Conservation (phyloP, 1,140 invertebrate genomes). For the Drosophila lacertosa region DNA sequence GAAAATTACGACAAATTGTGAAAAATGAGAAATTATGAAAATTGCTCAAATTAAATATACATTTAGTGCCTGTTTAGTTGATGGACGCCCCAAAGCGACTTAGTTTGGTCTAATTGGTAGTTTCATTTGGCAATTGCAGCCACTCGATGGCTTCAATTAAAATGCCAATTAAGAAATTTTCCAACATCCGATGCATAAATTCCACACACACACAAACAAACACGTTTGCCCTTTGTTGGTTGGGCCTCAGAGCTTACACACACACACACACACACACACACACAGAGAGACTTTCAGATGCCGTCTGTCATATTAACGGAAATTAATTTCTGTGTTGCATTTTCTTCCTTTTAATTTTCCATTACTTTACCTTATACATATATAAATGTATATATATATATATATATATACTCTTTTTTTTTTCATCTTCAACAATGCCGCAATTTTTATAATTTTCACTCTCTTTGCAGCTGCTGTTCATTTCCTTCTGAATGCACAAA, state of each 20-base stretch:
- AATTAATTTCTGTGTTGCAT: constrained; percentile 67
- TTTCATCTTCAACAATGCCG: constrained; percentile 30
- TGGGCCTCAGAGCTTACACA: background rate
- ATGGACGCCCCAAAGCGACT: constrained; percentile 13
- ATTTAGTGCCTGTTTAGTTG: constrained; percentile 23
- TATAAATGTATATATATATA: background rate
- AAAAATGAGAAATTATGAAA: constrained; percentile 21
- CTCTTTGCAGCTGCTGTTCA: constrained; percentile 60
- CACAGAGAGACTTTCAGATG: background rate
- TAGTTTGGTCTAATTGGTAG: constrained; percentile 37
- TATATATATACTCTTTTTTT: constrained; percentile 29
- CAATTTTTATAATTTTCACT: constrained; percentile 40
- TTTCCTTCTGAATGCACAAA: constrained; percentile 68
- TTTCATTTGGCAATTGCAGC: constrained; percentile 12
- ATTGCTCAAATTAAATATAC: constrained; percentile 57
- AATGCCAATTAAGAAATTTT: constrained; percentile 66
- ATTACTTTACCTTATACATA: constrained; percentile 8
- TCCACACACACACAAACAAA: constrained; percentile 13
- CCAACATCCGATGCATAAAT: constrained; percentile 47
- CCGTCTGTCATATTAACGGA: constrained; percentile 61
- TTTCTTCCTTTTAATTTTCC: constrained; percentile 31
- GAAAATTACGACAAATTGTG: constrained; percentile 14
- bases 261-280: constrained; percentile 6
- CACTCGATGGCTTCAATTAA: constrained; percentile 53
- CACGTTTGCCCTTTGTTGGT: constrained; percentile 14